A percentile compares a stretch with the other conserved stretches of the same genome.
These are phyloP conservation scores for Apeira syringaria DNA, from an alignment of 2,888 invertebrate species.

Conservation along the genomic window DNA sequence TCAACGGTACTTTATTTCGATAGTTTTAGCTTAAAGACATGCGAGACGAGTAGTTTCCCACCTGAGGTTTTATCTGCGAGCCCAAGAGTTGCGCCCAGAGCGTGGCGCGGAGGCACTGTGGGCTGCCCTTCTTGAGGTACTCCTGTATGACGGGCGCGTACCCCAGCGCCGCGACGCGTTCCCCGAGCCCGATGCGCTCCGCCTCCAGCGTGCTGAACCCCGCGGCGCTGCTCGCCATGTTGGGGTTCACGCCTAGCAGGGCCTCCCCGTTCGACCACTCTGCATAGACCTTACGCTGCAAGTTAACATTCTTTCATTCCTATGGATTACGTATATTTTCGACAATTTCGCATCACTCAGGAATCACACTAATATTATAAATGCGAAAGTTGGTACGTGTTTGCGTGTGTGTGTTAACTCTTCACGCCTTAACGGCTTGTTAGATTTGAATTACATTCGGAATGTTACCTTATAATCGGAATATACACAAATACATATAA, in stretches of 20 bases:
- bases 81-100: constrained; percentile 95
- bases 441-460: too few relatives aligned
- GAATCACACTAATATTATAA: too few relatives aligned
- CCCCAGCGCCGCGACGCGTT: constrained; percentile 89
- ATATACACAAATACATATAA: too few relatives aligned
- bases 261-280: constrained; percentile 91
- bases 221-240: constrained; percentile 77
- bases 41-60: constrained; percentile 42
- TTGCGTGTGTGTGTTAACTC: too few relatives aligned
- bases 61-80: constrained; percentile 87
- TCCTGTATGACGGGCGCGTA: constrained; percentile 96
- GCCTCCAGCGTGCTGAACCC: constrained; percentile 85
- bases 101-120: constrained; percentile 89
- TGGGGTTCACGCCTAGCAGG: constrained; percentile 88
- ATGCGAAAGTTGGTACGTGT: too few relatives aligned
- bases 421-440: too few relatives aligned
- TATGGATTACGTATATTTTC: too few relatives aligned
- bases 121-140: constrained; percentile 93
- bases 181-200: constrained; percentile 89
- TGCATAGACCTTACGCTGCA: constrained; percentile 86
- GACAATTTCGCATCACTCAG: too few relatives aligned
- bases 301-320: too few relatives aligned
- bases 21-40: too few relatives aligned
- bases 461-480: too few relatives aligned
- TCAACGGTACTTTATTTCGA: too few relatives aligned